Base-by-base conservation (phyloP, 2,888 invertebrate species). In the Nasonovia ribisnigri region DNA sequence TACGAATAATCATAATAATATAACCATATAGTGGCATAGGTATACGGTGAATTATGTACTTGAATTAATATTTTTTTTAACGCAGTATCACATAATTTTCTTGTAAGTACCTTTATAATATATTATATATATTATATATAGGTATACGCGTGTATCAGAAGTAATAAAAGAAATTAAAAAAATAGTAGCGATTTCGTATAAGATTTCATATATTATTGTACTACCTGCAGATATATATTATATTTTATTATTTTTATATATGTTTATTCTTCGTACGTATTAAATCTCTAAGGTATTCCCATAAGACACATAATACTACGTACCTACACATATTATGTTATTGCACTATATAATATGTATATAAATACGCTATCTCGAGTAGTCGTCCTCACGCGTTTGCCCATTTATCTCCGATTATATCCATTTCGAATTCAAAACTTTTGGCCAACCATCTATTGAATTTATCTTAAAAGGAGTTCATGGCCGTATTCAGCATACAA, bases 81-180 rank as follows among this genome's bases (percentile, higher is more conserved):
- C 36, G 36, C 20, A 77, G 20, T 77, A 77, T 77, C 36, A 36
- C 20, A 77, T 77, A 36, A 36, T 77, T 77, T 77, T 77, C 36
- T 36, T 20, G 13, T 67, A n/a, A n/a, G 13, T 67, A n/a, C 51
- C 16, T 51, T 6, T 10, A 29, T n/a, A 77, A 20, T 36, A 16
- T 77, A 77, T 77, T 16, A 67, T 67, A n/a, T 51, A 20, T 20
- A 67, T n/a, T n/a, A n/a, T n/a, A n/a, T n/a, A 16, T 67, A n/a
- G n/a, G n/a, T 36, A 36, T 36, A 36, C 16, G 6, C 36, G 57
- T 77, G 20, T 36, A 77, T 42, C 20, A 77, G n/a, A 36, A 67
- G 36, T 77, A 36, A 77, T 77, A 36, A 77, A 77, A 77, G 77
- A 77, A 77, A 77, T 77, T 89, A 89, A 89, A 57, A 57, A 48